Base-by-base conservation (phyloP, 2,888 invertebrate genomes). In the Kuschelorhynchus macadamiae region DNA sequence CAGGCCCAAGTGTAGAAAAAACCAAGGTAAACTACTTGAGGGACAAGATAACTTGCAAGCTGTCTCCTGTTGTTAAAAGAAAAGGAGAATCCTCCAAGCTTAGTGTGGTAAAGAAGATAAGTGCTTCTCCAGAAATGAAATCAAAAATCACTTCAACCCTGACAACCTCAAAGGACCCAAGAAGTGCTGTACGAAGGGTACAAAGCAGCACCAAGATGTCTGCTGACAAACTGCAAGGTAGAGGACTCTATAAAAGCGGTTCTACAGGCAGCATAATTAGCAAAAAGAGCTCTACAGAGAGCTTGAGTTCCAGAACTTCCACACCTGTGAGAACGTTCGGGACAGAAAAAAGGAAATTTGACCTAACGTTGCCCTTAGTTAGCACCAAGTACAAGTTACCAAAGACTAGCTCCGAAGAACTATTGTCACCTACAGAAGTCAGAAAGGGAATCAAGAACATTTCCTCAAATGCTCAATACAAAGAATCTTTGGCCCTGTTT, bases 11-110 rank as follows among this genome's bases (percentile, higher is more conserved):
- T n/a, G 76, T 80, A 12, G 80, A 84, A 8, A 80, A 81, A 25
- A 82, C 88, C 0, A 90, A 89, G 77, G 87, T 90, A 0, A 87
- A 88, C 72, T 88, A 86, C 75, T 79, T 90, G 0, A 87, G 87
- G 77, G 88, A 91, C 62, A 88, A 88, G 83, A 86, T 91, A 65
- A 87, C 86, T 67, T 85, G 86, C 68, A 90, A 89, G 76, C 79
- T 90, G 32, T 85, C 85, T 1, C 81, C 81, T 1, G 76, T 66
- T 2, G 17, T 70, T 1, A 76, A 82, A 60, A 70, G 67, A 36
- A 67, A 59, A 55, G 74, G 74, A 78, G 83, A 56, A 71, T 79
- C 71, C 57, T 68, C 76, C 0, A 76, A 75, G 56, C 20, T 79
- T 2, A 78, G 75, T 69, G 78, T 81, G 7, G 77, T 79, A 2